Conservation (phyloP, 37 sponge, comb jelly and placozoan genomes). For the Lycopodina hypogea region DNA sequence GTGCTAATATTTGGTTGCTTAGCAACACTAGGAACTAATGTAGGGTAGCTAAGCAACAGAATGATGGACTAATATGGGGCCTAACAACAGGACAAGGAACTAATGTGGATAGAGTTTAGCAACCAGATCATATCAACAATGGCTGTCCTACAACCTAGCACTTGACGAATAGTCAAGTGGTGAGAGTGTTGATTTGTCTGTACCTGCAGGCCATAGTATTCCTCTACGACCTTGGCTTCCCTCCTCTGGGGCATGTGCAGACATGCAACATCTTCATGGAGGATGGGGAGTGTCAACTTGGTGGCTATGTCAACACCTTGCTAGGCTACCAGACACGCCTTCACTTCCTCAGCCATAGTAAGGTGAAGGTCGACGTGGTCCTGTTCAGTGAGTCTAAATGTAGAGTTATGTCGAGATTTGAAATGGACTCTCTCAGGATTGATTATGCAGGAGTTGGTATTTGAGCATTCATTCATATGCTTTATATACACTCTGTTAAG, state of each 20-base stretch:
- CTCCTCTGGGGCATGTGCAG: slow-evolving; percentile 46
- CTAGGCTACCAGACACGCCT: slow-evolving; percentile 43
- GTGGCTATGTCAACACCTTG: slow-evolving; percentile 54
- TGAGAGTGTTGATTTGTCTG: too few species aligned
- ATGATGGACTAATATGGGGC: neutral
- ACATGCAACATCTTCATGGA: slow-evolving; percentile 57
- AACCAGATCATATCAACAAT: neutral
- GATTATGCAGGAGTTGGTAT: too few species aligned
- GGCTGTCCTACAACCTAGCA: neutral
- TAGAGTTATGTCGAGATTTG: too few species aligned
- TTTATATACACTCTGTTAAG: too few species aligned
- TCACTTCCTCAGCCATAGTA: neutral
- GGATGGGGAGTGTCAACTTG: slow-evolving; percentile 18
- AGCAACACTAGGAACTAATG: too few species aligned
- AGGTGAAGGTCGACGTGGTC: slow-evolving; percentile 17
- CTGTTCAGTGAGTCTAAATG: slow-evolving; percentile 60
- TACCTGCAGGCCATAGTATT: slow-evolving; percentile 31
- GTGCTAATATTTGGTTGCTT: too few species aligned
- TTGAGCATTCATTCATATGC: too few species aligned
- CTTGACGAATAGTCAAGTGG: too few species aligned
- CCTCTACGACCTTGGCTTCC: slow-evolving; percentile 42
- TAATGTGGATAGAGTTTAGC: neutral
- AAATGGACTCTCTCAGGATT: too few species aligned
- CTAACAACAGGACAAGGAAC: neutral
- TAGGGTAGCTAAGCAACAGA: too few species aligned